Evolutionary conservation across 2,113 vertebrate species (phyloP).

Genomic region (Crypturellus undulatus): DNA sequence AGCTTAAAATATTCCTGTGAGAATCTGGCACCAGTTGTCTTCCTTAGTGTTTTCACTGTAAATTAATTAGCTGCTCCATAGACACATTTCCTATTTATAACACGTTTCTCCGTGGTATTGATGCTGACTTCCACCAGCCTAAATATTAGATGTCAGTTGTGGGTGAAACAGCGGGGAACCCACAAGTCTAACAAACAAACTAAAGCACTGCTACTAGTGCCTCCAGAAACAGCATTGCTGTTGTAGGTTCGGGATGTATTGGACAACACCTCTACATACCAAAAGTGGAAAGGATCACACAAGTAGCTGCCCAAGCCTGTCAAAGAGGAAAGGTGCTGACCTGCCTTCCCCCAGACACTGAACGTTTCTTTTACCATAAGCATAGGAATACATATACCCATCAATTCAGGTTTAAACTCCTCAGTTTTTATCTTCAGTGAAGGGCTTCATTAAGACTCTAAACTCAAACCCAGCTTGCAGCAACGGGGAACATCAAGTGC

Average conservation of each 20-base stretch:
- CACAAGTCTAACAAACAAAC: constrained; percentile 62
- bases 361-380: neutral
- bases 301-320: neutral
- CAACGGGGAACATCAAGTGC: neutral
- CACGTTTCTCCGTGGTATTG: neutral
- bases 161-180: neutral
- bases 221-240: neutral
- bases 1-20: constrained; percentile 30
- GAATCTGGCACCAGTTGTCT: neutral
- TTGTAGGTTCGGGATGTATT: neutral
- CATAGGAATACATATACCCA: neutral
- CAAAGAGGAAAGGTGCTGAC: neutral
- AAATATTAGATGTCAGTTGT: constrained; percentile 46
- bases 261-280: fast-evolving
- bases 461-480: neutral
- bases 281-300: neutral
- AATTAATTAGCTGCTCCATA: constrained; percentile 62
- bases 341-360: neutral
- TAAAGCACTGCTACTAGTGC: neutral
- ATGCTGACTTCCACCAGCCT: constrained; percentile 27
- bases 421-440: neutral
- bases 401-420: neutral
- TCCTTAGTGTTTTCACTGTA: constrained; percentile 31
- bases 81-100: constrained; percentile 68
- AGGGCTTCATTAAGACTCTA: neutral